A percentile compares a stretch with the other conserved stretches of the same genome.
Conservation (phyloP, 2,113 vertebrate genomes). For the Myanophis thanlyinensis region DNA sequence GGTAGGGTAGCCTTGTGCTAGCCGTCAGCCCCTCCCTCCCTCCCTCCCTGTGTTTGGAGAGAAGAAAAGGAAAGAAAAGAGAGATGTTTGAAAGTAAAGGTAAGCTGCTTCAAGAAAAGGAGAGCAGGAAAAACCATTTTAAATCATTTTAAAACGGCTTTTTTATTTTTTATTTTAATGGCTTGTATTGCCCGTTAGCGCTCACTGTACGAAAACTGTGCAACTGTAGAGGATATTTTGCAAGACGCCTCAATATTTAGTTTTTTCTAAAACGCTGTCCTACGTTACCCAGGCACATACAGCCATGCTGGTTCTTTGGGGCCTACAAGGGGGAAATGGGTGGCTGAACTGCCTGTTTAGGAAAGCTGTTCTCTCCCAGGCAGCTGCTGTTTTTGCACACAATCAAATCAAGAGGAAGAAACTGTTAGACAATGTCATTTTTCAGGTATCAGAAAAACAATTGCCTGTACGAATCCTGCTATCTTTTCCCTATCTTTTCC, state of each 20-base stretch:
- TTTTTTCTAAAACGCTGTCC: background rate
- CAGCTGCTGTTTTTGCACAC: no score
- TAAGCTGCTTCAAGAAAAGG: background rate
- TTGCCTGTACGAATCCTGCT: background rate
- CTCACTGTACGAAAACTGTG: background rate
- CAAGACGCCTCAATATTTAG: background rate
- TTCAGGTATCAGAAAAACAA: background rate
- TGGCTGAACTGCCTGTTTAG: background rate
- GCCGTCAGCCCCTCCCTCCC: background rate
- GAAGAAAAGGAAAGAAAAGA: no score
- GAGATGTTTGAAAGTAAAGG: background rate
- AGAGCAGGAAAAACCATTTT: background rate
- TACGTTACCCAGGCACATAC: background rate
- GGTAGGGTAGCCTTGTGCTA: background rate
- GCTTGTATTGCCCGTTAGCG: background rate
- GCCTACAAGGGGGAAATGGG: background rate
- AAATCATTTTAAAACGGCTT: background rate
- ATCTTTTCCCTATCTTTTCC: background rate
- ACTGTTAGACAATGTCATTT: background rate
- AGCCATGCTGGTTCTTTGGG: background rate
- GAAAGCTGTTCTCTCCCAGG: background rate
- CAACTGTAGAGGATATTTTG: background rate
- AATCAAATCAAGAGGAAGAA: background rate
- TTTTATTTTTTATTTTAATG: background rate
- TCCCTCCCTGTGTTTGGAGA: no score